Percentiles rank a stretch among this genome's conserved stretches.
These are phyloP conservation scores for Stramonita haemastoma DNA, from an alignment of 2,888 invertebrate species.

Conservation along the genomic window DNA sequence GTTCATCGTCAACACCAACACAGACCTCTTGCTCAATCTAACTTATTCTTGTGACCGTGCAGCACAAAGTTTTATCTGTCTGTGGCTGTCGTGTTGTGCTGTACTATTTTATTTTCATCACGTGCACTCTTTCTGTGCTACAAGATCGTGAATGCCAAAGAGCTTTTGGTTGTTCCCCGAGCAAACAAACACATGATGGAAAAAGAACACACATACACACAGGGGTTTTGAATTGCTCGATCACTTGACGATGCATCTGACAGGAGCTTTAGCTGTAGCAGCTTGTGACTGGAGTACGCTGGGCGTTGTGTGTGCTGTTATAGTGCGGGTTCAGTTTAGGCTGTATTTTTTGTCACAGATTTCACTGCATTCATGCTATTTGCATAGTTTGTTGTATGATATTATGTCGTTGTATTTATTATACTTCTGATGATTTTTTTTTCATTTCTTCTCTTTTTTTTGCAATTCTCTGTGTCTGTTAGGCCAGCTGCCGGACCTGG, in stretches of 20 bases:
- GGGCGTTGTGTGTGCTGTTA: background rate
- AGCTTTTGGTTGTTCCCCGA: background rate
- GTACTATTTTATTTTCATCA: background rate
- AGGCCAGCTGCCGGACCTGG: background rate
- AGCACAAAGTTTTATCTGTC: background rate
- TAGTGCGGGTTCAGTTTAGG: background rate
- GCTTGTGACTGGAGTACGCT: background rate
- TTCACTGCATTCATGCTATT: background rate
- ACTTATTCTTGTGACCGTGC: background rate
- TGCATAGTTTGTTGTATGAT: background rate
- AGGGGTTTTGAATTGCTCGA: background rate
- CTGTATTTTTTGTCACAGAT: background rate
- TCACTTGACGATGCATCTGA: background rate
- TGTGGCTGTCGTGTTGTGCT: background rate
- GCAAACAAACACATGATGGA: too few relatives aligned
- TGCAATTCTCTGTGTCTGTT: background rate
- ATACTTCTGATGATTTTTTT: background rate
- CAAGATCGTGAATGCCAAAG: too few relatives aligned
- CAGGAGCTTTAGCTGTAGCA: background rate
- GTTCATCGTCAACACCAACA: background rate
- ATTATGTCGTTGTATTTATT: background rate
- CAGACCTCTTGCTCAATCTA: conserved; percentile 14
- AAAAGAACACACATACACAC: too few relatives aligned
- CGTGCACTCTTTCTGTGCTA: background rate
- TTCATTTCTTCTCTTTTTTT: background rate